Conservation (phyloP, 35 echinoderm and acorn worm species). For the Acanthaster planci region DNA sequence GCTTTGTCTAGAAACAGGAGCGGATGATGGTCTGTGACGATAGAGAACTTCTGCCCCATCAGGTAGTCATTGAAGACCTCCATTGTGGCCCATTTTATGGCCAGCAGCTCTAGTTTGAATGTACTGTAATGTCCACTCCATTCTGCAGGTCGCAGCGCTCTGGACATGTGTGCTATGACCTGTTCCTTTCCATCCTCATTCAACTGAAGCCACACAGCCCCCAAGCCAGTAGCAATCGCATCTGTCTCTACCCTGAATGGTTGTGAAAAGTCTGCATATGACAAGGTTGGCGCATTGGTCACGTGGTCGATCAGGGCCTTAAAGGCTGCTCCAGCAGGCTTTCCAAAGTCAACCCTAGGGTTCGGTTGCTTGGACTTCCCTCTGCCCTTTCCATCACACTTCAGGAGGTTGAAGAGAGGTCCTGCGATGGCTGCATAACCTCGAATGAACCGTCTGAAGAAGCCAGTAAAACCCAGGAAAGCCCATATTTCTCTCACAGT, state of each 20-base stretch:
- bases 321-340: neutral
- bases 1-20: slow-evolving; percentile 7
- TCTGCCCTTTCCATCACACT: neutral
- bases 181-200: neutral
- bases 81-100: slow-evolving; percentile 30
- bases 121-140: too few relatives aligned
- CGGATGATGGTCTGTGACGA: slow-evolving; percentile 45
- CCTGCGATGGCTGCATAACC: neutral
- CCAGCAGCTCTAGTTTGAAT: slow-evolving; percentile 39
- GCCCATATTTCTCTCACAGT: neutral
- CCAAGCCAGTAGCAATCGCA: slow-evolving; percentile 27
- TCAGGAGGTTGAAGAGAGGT: too few relatives aligned
- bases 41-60: slow-evolving; percentile 31
- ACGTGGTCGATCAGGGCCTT: neutral
- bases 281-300: slow-evolving; percentile 14
- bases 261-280: slow-evolving; percentile 29
- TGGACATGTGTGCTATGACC: slow-evolving; percentile 16
- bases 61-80: slow-evolving; percentile 50
- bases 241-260: slow-evolving; percentile 25
- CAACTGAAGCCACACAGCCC: neutral
- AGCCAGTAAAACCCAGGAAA: neutral
- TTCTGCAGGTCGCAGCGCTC: neutral
- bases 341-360: neutral
- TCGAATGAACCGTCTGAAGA: neutral
- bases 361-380: neutral